These are phyloP conservation scores for Apocrypta bakeri DNA, from an alignment of 1,140 invertebrate genomes.

Conservation along the genomic window DNA sequence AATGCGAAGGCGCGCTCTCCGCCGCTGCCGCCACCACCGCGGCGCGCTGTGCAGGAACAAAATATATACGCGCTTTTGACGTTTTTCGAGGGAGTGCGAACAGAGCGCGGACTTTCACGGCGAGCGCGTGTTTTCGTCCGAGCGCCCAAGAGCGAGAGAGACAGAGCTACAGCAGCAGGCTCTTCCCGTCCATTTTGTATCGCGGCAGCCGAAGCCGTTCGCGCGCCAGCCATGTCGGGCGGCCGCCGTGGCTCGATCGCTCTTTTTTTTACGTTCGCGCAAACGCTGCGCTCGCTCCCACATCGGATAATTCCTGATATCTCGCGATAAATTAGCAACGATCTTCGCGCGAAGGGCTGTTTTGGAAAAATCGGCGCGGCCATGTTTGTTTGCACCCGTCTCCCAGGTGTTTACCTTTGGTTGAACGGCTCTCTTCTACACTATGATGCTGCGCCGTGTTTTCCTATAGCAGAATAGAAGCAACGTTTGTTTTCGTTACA, in stretches of 20 bases:
- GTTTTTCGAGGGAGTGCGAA: background rate
- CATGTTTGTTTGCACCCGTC: background rate
- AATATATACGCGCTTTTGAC: background rate
- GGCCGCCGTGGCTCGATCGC: background rate
- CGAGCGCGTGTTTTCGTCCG: slow-evolving; percentile 28
- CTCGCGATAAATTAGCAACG: background rate
- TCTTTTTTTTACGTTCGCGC: background rate
- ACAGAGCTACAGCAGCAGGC: background rate
- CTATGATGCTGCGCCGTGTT: too few species aligned
- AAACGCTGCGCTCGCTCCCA: background rate
- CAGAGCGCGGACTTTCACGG: slow-evolving; percentile 6
- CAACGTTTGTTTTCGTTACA: too few species aligned
- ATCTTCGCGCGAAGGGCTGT: background rate
- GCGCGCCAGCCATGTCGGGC: slow-evolving; percentile 10
- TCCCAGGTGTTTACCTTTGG: background rate
- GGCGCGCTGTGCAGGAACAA: background rate
- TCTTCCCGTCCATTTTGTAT: slow-evolving; percentile 43
- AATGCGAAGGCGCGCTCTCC: slow-evolving; percentile 23
- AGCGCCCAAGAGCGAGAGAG: background rate
- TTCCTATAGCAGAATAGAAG: too few species aligned
- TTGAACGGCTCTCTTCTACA: background rate
- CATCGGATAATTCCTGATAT: too few species aligned
- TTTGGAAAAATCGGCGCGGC: background rate
- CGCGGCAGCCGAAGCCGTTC: slow-evolving; percentile 6
- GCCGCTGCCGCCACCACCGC: too few species aligned